phyloP scores from a whole-genome alignment of 2,888 invertebrate species.

The Drosophila meridionalis region DNA sequence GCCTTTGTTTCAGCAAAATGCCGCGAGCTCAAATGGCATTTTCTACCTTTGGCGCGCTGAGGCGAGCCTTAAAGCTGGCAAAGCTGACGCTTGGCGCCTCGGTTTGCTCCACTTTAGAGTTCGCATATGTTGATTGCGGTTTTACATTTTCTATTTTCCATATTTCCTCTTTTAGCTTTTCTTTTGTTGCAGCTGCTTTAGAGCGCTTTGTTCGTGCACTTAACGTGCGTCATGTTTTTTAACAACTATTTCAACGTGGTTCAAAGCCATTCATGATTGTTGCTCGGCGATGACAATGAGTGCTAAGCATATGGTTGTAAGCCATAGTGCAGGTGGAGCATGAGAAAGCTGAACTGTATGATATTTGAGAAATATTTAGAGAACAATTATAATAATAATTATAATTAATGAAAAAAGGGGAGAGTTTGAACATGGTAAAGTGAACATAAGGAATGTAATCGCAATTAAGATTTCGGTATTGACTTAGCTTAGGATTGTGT shows the following conservation, averaged over 20 bases:
- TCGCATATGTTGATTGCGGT: constrained; percentile 75
- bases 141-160: constrained; percentile 48
- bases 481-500: background rate
- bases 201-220: constrained; percentile 33
- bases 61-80: constrained; percentile 52
- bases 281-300: constrained; percentile 36
- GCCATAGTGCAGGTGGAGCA: background rate
- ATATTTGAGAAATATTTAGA: background rate
- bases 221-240: constrained; percentile 44
- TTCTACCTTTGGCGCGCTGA: constrained; percentile 57
- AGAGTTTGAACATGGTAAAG: background rate
- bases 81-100: constrained; percentile 16
- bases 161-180: constrained; percentile 23
- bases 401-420: background rate
- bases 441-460: background rate
- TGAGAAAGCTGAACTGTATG: background rate
- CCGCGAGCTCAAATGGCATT: constrained; percentile 28
- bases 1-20: constrained; percentile 58
- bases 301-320: constrained; percentile 10
- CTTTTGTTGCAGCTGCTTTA: constrained; percentile 27
- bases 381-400: background rate
- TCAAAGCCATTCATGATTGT: constrained; percentile 48
- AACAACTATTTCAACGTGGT: constrained; percentile 44
- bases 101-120: constrained; percentile 56
- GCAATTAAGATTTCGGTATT: background rate